Conservation (phyloP, 2,113 vertebrate species). For the Serinus canaria region DNA sequence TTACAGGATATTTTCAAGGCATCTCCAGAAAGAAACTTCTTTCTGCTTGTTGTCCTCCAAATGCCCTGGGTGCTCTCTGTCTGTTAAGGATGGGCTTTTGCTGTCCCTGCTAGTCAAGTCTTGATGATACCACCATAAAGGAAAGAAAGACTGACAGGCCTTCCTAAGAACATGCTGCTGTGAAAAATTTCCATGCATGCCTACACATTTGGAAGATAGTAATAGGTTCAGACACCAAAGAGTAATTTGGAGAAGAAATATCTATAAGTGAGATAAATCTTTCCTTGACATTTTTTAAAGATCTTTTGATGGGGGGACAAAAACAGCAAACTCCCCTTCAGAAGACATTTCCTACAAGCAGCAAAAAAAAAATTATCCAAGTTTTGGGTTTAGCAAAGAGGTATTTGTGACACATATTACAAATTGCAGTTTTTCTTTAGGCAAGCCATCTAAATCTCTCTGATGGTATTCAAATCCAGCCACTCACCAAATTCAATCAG, state of each 20-base stretch:
- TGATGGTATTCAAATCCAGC: background rate
- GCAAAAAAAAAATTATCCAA: fast-evolving
- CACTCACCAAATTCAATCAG: background rate
- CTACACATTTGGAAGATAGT: background rate
- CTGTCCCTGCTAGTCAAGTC: background rate
- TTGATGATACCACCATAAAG: background rate
- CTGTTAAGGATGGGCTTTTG: background rate
- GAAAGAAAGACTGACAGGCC: background rate
- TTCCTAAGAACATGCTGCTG: background rate
- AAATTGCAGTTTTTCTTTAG: background rate
- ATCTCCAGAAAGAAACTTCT: background rate
- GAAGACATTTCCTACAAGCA: background rate
- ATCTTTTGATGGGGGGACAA: background rate
- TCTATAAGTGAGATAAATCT: background rate
- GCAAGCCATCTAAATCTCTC: background rate
- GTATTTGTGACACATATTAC: background rate
- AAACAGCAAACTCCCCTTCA: background rate
- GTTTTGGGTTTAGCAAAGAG: background rate
- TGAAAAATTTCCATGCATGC: background rate
- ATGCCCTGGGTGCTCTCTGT: background rate
- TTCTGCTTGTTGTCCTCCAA: background rate
- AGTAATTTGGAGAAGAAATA: background rate
- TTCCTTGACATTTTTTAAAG: background rate
- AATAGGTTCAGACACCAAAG: background rate
- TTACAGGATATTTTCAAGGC: background rate